Base-by-base conservation (phyloP, 2,888 invertebrate species). In the Rhodophaea formosa region DNA sequence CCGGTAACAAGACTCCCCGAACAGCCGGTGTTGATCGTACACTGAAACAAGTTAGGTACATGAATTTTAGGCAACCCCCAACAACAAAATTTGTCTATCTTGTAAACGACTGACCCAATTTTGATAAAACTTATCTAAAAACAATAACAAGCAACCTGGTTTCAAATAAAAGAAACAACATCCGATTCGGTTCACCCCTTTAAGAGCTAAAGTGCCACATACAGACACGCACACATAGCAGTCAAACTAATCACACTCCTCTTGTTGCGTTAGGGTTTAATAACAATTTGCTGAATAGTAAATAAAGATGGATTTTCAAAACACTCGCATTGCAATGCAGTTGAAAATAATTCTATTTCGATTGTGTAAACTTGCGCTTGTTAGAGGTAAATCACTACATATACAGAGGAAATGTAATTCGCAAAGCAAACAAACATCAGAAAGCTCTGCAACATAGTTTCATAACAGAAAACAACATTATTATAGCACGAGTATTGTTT, bases 1-100 rank as follows among this genome's bases (percentile, higher is more conserved):
- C 3, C 97, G 93, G 79, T 97, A 97, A 68, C 96, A 96, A 0
- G 97, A 97, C 64, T 94, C 94, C 3, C 97, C 97, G 65, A 92
- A 94, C 55, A 95, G 93, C 64, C 95, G 95, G 47, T 94, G 94
- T 67, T 94, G 93, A 75, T 95, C 95, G 75, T 96, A 97, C 97
- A 97, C 89, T 89, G 75, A 2, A 69, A 78, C 60, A 32, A 58
- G 60, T 2, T 35, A 10, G 8, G 8, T 35, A 35, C 2, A 35
- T 10, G 10, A n/a, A n/a, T n/a, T n/a, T n/a, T n/a, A n/a, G n/a
- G n/a, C n/a, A n/a, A n/a, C n/a, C n/a, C n/a, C n/a, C n/a, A n/a
- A n/a, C n/a, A n/a, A n/a, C n/a, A n/a, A n/a, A n/a, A n/a, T n/a
- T n/a, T n/a, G n/a, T n/a, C n/a, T n/a, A n/a, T n/a, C n/a, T n/a